These are phyloP conservation scores for Chouioia cunea DNA, from an alignment of 2,888 invertebrate species.

Conservation along the genomic window DNA sequence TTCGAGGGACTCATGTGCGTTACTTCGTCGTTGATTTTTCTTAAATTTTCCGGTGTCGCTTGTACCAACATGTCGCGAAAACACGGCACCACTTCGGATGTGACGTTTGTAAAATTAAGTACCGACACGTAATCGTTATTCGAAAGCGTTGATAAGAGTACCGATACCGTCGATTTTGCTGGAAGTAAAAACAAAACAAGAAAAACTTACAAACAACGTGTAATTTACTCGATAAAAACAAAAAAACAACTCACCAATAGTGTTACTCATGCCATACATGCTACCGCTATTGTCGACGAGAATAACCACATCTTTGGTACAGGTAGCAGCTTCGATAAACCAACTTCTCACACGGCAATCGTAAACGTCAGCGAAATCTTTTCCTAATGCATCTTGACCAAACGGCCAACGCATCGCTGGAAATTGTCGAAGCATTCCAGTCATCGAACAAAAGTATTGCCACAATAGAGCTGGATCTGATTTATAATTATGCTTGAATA, in stretches of 20 bases:
- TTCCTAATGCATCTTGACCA: conserved; percentile 37
- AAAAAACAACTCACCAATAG: conserved; percentile 68
- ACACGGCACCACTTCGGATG: conserved; percentile 84
- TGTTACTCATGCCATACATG: conserved; percentile 86
- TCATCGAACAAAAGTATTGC: conserved; percentile 97
- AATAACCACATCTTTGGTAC: conserved; percentile 97
- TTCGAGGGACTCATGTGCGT: conserved; percentile 78
- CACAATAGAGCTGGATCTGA: conserved; percentile 92
- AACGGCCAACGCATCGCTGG: conserved; percentile 73
- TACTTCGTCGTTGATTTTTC: conserved; percentile 80
- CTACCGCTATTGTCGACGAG: conserved; percentile 96
- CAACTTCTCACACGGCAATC: conserved; percentile 94
- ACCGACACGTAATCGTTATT: conserved; percentile 99
- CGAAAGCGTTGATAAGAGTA: conserved; percentile 93
- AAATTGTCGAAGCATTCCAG: conserved; percentile 92
- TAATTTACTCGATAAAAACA: neutral
- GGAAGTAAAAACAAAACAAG: conserved; percentile 22
- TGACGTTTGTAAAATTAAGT: conserved; percentile 82
- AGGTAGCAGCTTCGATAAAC: conserved; percentile 98
- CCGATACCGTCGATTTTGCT: conserved; percentile 78
- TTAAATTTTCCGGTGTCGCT: conserved; percentile 88
- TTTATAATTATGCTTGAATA: conserved; percentile 85
- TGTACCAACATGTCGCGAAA: conserved; percentile 87
- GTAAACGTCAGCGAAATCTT: conserved; percentile 77
- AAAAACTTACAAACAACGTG: neutral